Evolutionary conservation across 2,888 invertebrate species (phyloP), one percentile per base, ranked within the genome.

Genomic region (Noctuana brunneofusca): DNA sequence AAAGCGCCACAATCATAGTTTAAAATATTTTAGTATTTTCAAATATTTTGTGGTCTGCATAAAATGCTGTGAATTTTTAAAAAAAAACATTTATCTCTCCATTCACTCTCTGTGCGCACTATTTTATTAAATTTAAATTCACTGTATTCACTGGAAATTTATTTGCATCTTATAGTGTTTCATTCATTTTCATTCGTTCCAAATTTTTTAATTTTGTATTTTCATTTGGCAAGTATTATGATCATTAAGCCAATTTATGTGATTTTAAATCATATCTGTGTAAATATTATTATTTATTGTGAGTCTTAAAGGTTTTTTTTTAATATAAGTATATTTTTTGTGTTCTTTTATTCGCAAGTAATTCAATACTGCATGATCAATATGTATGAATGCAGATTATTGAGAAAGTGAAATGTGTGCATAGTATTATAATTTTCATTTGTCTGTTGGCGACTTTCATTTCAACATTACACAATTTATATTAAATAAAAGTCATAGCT

Each of bases 341-440:
- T 41, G 16, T 16, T 50, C 27, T 41, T 52, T 50, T 58, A 58
- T 58, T 20, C 18, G 27, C 9, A 2, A 32, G 57, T 59, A 59
- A 59, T 38, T 20, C 18, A 53, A 59, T 30, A 43, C 30, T 14
- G 46, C 3, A 54, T 49, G 48, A 54, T 60, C 48, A 60, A 54
- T 60, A 60, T 60, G 54, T 60, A 55, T 54, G 60, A 38, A 60
- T 24, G 54, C 54, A 54, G 48, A 55, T 55, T 48, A 60, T 8
- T 27, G 54, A 18, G 60, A 60, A 60, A 60, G 60, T 54, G 54
- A 59, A 59, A 24, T 58, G 4, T 20, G 41, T 48, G 46, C 27
- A 6, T 24, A 27, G 48, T 27, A 54, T 49, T 11, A 27, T 8
- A 16, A 52, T 59, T 53, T 52, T 46, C 53, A 46, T 35, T 59